phyloP scores from a whole-genome alignment of 2,888 invertebrate genomes.

The Drosophila melanosoma region DNA sequence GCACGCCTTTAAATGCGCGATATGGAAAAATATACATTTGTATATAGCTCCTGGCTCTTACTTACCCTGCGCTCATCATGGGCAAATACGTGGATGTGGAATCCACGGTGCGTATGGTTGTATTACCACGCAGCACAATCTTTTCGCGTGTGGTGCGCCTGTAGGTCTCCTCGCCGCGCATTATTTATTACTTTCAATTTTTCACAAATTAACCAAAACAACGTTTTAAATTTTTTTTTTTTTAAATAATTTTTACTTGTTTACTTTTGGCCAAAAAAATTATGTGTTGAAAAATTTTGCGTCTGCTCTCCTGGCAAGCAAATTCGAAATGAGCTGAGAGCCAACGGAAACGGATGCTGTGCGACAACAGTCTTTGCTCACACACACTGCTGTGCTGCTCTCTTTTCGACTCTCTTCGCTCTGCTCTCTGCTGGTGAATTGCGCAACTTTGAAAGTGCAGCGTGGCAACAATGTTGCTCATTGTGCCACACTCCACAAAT shows the following conservation, averaged over 20 bases:
- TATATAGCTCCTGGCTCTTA: constrained; percentile 21
- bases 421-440: constrained; percentile 46
- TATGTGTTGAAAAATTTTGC: constrained; percentile 46
- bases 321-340: constrained; percentile 56
- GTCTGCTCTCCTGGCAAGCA: constrained; percentile 47
- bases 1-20: constrained; percentile 46
- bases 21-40: constrained; percentile 6
- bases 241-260: constrained; percentile 45
- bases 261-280: constrained; percentile 56
- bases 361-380: constrained; percentile 16
- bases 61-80: constrained; percentile 80
- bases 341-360: constrained; percentile 53
- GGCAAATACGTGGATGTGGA: constrained; percentile 85
- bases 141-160: constrained; percentile 85
- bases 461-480: constrained; percentile 40
- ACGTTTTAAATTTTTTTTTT: constrained; percentile 29
- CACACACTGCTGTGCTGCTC: constrained; percentile 13
- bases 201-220: constrained; percentile 23
- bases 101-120: constrained; percentile 84
- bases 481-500: constrained; percentile 60
- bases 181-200: constrained; percentile 47
- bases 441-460: constrained; percentile 65
- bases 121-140: constrained; percentile 84
- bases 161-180: constrained; percentile 84
- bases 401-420: constrained; percentile 20